These are phyloP conservation scores for Zalophus californianus DNA, from an alignment of 2,797 vertebrate genomes.

Conservation along the genomic window DNA sequence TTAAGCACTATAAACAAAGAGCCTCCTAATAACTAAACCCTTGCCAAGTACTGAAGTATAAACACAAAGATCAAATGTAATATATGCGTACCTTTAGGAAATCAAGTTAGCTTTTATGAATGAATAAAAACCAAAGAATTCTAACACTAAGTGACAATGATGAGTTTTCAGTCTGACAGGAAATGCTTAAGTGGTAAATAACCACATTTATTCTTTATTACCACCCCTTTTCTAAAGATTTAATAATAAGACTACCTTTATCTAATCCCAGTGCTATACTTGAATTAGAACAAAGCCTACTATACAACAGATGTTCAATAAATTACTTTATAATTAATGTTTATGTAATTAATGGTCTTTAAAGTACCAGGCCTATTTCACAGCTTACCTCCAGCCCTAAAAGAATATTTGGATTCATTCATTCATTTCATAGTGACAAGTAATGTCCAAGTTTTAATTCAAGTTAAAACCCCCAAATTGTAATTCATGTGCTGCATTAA, in stretches of 20 bases:
- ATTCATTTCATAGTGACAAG: constrained; percentile 19
- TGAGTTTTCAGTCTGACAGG: not conserved
- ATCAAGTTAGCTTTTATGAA: constrained; percentile 16
- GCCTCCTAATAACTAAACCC: not conserved
- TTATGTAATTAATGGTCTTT: not conserved
- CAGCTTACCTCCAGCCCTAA: not conserved
- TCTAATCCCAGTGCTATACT: not conserved
- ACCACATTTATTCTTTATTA: not conserved
- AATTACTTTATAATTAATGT: constrained; percentile 18
- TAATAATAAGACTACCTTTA: constrained; percentile 43
- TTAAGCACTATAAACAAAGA: not conserved
- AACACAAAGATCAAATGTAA: constrained; percentile 5
- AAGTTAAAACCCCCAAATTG: not conserved
- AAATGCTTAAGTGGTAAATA: not conserved
- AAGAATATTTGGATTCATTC: constrained; percentile 27
- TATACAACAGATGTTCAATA: not conserved
- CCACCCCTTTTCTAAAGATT: not conserved
- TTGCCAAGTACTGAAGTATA: not conserved
- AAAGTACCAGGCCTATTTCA: constrained; percentile 19
- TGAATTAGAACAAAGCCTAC: constrained; percentile 42
- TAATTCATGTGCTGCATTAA: constrained; percentile 31
- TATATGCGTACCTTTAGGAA: not conserved
- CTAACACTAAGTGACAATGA: not conserved
- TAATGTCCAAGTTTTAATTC: constrained; percentile 47
- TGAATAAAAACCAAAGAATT: constrained; percentile 45